Evolutionary conservation across 2,113 vertebrate species (phyloP), one percentile per base, ranked within the genome.

Genomic region (Nothoprocta perdicaria): DNA sequence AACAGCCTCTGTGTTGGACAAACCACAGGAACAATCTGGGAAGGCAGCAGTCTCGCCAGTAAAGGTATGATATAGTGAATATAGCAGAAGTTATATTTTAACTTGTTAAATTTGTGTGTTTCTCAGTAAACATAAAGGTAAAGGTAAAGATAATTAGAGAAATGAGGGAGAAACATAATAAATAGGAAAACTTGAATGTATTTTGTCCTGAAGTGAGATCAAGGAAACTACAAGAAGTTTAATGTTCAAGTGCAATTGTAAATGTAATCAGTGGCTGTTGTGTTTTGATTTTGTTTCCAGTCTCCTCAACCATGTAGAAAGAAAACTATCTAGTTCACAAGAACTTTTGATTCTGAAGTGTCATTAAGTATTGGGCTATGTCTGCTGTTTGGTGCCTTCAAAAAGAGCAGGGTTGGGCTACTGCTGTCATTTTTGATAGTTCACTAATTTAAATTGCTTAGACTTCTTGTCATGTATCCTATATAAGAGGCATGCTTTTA

Each of bases 41-140:
- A 97, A 95, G 66, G 23, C 93, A 74, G 6, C 92, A 65, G 23
- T 84, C 31, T 96, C 96, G 26, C 91, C 96, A 80, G 61, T 53
- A 69, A 98, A 97, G 97, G 98, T 98, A 97, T 31, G 95, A 9
- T 55, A 26, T 74, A 4, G 12, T 40, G 40, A 82, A 69, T 26
- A 22, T 9, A 12, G 43, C 31, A 43, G 43, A 53, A 90, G 17
- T 41, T 58, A 19, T 8, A 35, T 86, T 19, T 38, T 33, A 71
- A 85, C 60, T 38, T 38, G 7, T 38, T 38, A 38, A 23, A 90
- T 15, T 69, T 82, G 50, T 73, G 7, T 86, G 43, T 17, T 73
- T 41, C 61, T 86, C 83, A 58, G n/a, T 52, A n/a, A n/a, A n/a
- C n/a, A n/a, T n/a, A n/a, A n/a, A n/a, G n/a, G n/a, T n/a, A n/a